Evolutionary conservation across 1,140 invertebrate species (phyloP), one percentile per base, ranked within the genome.

Genomic region (Drosophila willistoni): DNA sequence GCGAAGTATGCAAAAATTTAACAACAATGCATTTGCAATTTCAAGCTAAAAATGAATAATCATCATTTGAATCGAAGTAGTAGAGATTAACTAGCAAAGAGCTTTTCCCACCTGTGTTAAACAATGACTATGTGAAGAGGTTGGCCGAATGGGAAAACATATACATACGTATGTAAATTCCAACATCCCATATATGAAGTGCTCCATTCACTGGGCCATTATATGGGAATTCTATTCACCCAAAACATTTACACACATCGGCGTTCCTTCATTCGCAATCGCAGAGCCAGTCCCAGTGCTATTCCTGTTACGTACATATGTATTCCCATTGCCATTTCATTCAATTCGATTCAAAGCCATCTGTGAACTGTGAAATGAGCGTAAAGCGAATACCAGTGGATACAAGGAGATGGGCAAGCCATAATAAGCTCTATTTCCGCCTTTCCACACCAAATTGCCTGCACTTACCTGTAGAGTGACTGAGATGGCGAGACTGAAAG

Each of bases 361-460:
- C 61, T 64, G 61, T 47, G 61, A 64, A 64, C 61, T 64, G 61
- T 64, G 61, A 64, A 64, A 64, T 64, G 61, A 64, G 61, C 61
- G 25, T 25, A 29, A 59, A 59, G 56, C 56, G 34, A 36, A 36
- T 19, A 36, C 14, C 14, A 12, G 51, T 55, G 51, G 25, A 55
- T 55, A 25, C 51, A 19, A 25, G 54, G 19, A 60, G 57, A 19
- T 60, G 60, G 60, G 60, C 41, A 25, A 25, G 42, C 39, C 61
- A 64, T 64, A 64, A 64, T 64, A 51, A 64, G 61, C 61, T 64
- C 61, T 44, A 64, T 44, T 64, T 64, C 42, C 61, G 61, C 61
- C 42, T 47, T 51, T 64, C 61, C 14, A 64, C 61, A 64, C 61
- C 25, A 64, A 64, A 64, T 64, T 64, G 61, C 42, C 61, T 34